Evolutionary conservation across 2,888 invertebrate genomes (phyloP), one percentile per base, ranked within the genome.

Genomic region (Hymenopus coronatus): DNA sequence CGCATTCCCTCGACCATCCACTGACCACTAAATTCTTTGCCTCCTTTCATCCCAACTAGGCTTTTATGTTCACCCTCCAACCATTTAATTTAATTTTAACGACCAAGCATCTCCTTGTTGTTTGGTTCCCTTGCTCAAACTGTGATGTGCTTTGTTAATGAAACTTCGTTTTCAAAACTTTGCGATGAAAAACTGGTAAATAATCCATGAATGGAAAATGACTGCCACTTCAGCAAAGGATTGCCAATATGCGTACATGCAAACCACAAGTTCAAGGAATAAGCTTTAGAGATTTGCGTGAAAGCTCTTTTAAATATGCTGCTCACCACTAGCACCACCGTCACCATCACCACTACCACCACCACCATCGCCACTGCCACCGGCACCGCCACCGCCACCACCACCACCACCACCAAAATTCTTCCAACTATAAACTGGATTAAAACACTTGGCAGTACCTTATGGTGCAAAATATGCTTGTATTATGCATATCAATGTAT

Each of bases 1-100:
- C 33, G 12, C 28, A 27, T 20, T 83, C 30, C 9, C 84, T 33
- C 84, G 25, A 27, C 25, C 30, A 12, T 33, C 84, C 54, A 28
- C 28, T 86, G 14, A 86, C 84, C 86, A 28, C 54, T 86, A n/a
- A 86, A 70, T 28, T 81, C 86, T 28, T 27, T 40, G 86, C 30
- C 84, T 83, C 85, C 70, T 82, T 20, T 28, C 28, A 33, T 82
- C 70, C 82, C 81, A 28, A 70, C 28, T 54, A 33, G 81, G 70
- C 81, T 88, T 88, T 88, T 86, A 88, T 86, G 86, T 88, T 70
- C 54, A 70, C 25, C 54, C 54, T 25, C 54, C 54, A 70, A 70
- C 82, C 88, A 25, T 86, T 85, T 88, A 88, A 88, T 88, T 86
- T 88, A 88, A 88, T 88, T 88, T 85, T 88, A 88, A 88, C 88